Base-by-base conservation (phyloP, 2,797 vertebrate species). In the Dryobates pubescens region DNA sequence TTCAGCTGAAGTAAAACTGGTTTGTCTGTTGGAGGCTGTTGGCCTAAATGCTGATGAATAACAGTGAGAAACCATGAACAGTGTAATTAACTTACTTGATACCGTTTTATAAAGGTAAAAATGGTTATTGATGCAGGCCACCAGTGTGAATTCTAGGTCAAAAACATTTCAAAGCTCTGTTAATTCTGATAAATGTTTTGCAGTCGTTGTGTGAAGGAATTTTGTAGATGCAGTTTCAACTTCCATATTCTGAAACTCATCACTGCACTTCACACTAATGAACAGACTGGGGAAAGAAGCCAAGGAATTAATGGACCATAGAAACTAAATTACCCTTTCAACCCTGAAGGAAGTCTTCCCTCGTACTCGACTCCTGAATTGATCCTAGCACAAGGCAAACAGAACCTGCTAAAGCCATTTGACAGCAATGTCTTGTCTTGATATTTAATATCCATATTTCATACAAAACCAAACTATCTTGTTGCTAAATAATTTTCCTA, bases 291-390 rank as follows among this genome's bases (percentile, higher is more conserved):
- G 93, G 79, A 93, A 82, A 81, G 79, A 75, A 94, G 93, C 95
- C 93, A 93, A 82, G 79, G 89, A 96, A 89, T 94, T 96, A 96
- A 96, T 96, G 92, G 94, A 90, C 93, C 96, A 85, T 73, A 78
- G 92, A 92, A 94, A 89, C 86, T 94, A 80, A 96, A 96, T 96
- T 94, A 94, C 93, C 91, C 95, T 94, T 93, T 91, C 88, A 94
- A 94, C 91, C 90, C 94, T 59, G 47, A 94, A 95, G 88, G 90
- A 94, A 92, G 72, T 86, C 91, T 96, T 94, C 75, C 38, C 73
- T 91, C 0, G 1, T 81, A 47, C 71, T 90, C 88, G 71, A n/a
- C 73, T 85, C 90, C 11, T 41, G 81, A 77, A 81, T 29, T 93
- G 92, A 82, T 94, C 87, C 56, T 41, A 74, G 20, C 88, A 62